Evolutionary conservation across 92 coral and sea anemone genomes (phyloP), one percentile per base, ranked within the genome.

Genomic region (Micromussa lordhowensis): DNA sequence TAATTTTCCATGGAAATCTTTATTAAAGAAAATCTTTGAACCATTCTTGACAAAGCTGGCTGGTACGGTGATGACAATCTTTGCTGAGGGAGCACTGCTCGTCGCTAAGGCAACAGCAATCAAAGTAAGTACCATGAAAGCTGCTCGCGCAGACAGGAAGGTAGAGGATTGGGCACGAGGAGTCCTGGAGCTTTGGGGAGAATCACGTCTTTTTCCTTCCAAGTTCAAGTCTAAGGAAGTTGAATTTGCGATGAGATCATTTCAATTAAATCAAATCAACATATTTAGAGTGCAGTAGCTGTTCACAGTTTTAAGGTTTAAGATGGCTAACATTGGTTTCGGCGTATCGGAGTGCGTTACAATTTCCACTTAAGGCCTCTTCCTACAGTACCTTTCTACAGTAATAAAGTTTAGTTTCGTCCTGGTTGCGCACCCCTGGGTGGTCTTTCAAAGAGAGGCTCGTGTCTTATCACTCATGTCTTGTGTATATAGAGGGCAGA

Each of bases 21-120:
- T 75, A 91, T 86, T 94, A 58, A 94, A 94, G 92, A 87, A 94
- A 17, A 94, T 69, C 85, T 81, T 94, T 10, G 94, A 92, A 30
- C 95, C 95, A 29, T 86, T 32, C 88, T 78, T 85, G 40, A 94
- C 95, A 80, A 92, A 73, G 26, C 68, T 89, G 3, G 91, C 87
- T 3, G 97, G 97, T 26, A 82, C 91, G 63, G 84, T 83, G 68
- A 94, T 82, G 68, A 92, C 90, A 77, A 94, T 85, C 22, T 73
- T 94, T 61, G 87, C 97, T 19, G 86, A 76, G 22, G 97, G 97
- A 28, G 78, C 26, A 17, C 26, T 68, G 21, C 66, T 79, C 38
- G 87, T 85, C 82, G 95, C 97, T 87, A 94, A 84, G 71, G 92
- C 92, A 82, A 94, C 92, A 34, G 94, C 82, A 71, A 94, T n/a